phyloP scores from a whole-genome alignment of 2,113 vertebrate species.

The Spheniscus mendiculus region DNA sequence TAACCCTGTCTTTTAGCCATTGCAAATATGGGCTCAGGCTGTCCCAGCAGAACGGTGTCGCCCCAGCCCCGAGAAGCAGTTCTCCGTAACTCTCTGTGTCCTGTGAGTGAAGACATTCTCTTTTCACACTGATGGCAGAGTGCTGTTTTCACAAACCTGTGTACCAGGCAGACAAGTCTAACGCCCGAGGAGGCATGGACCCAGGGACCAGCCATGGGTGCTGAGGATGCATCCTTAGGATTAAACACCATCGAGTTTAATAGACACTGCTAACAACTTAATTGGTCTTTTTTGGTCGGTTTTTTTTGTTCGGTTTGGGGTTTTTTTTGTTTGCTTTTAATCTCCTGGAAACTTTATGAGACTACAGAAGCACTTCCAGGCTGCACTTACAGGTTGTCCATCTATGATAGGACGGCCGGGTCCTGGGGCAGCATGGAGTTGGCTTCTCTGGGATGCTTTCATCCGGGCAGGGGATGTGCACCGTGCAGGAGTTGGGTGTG shows the following conservation, averaged over 20 bases:
- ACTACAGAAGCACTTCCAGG: background rate
- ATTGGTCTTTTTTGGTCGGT: background rate
- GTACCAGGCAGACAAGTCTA: too few relatives aligned
- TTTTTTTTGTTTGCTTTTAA: background rate
- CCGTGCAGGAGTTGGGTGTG: background rate
- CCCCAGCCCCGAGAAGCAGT: background rate
- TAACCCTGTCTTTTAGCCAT: accelerated
- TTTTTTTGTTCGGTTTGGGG: accelerated
- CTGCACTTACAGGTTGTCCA: background rate
- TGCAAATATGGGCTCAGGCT: accelerated
- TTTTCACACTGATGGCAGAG: background rate
- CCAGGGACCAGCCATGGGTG: background rate
- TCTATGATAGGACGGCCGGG: background rate
- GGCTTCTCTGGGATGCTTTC: background rate
- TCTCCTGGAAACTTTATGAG: background rate
- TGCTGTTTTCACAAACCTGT: background rate
- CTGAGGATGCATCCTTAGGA: too few relatives aligned
- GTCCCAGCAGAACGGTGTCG: background rate
- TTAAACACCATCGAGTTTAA: background rate
- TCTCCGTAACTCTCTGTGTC: too few relatives aligned
- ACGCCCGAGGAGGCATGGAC: background rate
- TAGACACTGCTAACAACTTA: background rate
- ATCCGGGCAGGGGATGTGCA: background rate
- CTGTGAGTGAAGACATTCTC: background rate
- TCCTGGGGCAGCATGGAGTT: background rate